A percentile compares a stretch with the other conserved stretches of the same genome.
Conservation (phyloP, 2,797 vertebrate species). For the Rachycentron canadum region DNA sequence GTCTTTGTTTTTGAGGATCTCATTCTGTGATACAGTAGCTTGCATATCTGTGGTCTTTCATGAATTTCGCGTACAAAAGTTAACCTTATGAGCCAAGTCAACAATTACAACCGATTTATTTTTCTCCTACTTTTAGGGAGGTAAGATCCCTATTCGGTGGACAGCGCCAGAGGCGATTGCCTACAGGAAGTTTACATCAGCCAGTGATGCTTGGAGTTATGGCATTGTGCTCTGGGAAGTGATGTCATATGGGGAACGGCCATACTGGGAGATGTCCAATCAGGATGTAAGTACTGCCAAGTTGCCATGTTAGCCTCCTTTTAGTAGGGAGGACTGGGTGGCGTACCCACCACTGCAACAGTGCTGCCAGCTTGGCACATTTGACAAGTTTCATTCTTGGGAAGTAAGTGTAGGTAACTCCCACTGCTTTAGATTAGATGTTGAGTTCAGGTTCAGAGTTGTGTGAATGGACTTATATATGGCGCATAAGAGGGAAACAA, state of each 20-base stretch:
- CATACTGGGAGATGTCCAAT: conserved; percentile 98
- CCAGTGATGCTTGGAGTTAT: conserved; percentile 98
- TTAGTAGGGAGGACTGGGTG: not conserved
- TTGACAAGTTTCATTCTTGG: conserved; percentile 13
- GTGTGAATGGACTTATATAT: not conserved
- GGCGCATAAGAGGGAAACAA: not conserved
- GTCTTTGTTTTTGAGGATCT: not conserved
- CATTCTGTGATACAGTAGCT: not conserved
- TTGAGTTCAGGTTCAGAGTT: not conserved
- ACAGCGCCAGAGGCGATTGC: conserved; percentile 98
- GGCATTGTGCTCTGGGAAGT: conserved; percentile 99
- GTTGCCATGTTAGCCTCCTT: conserved; percentile 19
- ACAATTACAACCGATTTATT: not conserved
- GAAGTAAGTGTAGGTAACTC: not conserved
- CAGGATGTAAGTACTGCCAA: conserved; percentile 84
- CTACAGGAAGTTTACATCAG: conserved; percentile 98
- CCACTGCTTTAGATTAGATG: not conserved
- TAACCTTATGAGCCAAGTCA: not conserved
- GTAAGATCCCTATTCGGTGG: conserved; percentile 98
- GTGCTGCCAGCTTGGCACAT: conserved; percentile 20
- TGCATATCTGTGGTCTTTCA: not conserved
- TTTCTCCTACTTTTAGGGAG: conserved; percentile 85
- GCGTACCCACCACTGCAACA: not conserved
- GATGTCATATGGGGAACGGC: conserved; percentile 98
- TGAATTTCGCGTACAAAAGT: not conserved